phyloP scores from a whole-genome alignment of 2,113 vertebrate genomes.

The Astur gentilis region DNA sequence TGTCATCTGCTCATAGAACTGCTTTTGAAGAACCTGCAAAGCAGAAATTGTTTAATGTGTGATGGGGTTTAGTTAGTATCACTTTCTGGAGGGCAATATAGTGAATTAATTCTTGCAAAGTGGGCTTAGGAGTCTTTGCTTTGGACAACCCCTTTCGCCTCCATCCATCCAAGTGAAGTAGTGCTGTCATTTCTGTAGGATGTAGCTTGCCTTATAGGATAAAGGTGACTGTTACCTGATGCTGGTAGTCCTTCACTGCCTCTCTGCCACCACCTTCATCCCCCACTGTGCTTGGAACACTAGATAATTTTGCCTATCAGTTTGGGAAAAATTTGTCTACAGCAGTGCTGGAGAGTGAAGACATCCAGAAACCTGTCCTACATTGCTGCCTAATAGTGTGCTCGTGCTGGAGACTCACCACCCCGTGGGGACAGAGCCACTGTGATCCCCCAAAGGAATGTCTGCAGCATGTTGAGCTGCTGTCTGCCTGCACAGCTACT shows the following conservation, averaged over 20 bases:
- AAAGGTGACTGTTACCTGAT: background rate
- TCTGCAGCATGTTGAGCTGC: background rate
- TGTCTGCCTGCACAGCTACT: background rate
- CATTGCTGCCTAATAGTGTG: accelerated
- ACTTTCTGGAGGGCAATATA: background rate
- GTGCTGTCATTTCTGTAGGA: background rate
- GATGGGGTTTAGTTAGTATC: background rate
- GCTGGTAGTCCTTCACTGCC: background rate
- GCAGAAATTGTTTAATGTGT: background rate
- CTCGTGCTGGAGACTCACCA: accelerated
- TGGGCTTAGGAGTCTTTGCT: background rate
- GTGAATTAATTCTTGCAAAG: background rate
- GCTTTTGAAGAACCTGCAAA: background rate
- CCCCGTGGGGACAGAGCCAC: background rate
- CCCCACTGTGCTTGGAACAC: background rate
- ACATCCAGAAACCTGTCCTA: background rate
- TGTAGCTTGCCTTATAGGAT: background rate
- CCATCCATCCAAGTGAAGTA: background rate
- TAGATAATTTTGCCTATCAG: background rate
- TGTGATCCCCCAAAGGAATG: background rate
- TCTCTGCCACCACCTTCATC: background rate
- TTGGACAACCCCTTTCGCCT: background rate
- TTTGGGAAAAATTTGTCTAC: background rate
- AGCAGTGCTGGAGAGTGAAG: background rate
- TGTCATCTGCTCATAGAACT: background rate